Conservation (phyloP, 92 coral and sea anemone genomes). For the Palythoa grandiflora region DNA sequence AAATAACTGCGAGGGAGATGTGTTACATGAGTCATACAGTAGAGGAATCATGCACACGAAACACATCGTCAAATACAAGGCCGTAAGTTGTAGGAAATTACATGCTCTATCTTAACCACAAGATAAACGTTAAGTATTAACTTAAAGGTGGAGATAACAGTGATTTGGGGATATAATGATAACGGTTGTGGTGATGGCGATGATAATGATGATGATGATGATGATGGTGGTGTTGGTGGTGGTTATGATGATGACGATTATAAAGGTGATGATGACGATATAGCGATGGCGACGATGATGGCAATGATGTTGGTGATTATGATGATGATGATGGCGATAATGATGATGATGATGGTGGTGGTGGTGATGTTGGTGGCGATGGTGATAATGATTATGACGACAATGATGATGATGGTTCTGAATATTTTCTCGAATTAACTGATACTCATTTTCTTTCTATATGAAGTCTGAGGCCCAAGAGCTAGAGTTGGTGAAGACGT, state of each 20-base stretch:
- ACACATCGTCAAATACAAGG: conserved; percentile 86
- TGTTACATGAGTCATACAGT: conserved; percentile 75
- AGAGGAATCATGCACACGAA: conserved; percentile 93
- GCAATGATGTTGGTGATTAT: background rate
- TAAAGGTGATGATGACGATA: background rate
- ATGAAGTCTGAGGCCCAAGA: conserved; percentile 96
- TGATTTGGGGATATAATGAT: too few relatives aligned
- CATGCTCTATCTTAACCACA: background rate
- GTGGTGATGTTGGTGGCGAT: too few relatives aligned
- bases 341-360: background rate
- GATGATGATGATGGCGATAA: background rate
- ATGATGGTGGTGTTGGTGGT: background rate
- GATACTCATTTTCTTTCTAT: conserved; percentile 9
- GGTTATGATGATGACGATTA: background rate
- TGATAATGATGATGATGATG: background rate
- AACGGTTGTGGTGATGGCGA: too few relatives aligned
- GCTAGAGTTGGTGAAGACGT: conserved; percentile 85
- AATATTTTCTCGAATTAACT: background rate
- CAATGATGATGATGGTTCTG: background rate
- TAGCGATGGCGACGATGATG: too few relatives aligned
- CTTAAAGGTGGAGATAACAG: background rate
- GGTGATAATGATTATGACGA: background rate
- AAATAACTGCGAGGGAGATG: conserved; percentile 74
- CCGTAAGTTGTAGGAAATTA: conserved; percentile 68
- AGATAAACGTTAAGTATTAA: background rate